Percentiles rank a stretch among this genome's conserved stretches.
phyloP scores from a whole-genome alignment of 92 coral and sea anemone species.

The Palythoa grandis region DNA sequence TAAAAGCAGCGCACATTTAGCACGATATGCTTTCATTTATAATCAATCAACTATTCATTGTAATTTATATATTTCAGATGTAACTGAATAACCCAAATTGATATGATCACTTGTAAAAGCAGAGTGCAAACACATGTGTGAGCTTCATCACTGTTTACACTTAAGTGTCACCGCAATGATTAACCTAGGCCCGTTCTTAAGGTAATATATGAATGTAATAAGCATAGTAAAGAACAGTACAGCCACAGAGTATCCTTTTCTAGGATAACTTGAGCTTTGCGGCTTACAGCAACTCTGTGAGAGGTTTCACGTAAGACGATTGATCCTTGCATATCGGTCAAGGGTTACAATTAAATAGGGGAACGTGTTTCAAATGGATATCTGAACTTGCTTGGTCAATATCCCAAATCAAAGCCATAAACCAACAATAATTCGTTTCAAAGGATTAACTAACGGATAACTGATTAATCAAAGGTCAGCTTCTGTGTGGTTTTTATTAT shows the following conservation, averaged over 20 bases:
- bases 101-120: slow-evolving; percentile 15
- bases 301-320: background rate
- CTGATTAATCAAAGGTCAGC: slow-evolving; percentile 1
- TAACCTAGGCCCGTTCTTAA: slow-evolving; percentile 11
- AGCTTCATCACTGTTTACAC: background rate
- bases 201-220: slow-evolving; percentile 7
- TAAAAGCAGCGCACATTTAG: slow-evolving; percentile 5
- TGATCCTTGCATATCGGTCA: slow-evolving; percentile 1
- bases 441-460: slow-evolving; percentile 33
- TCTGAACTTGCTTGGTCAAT: slow-evolving; percentile 23
- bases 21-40: background rate
- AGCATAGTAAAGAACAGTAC: slow-evolving; percentile 7
- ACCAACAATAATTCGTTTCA: slow-evolving; percentile 10
- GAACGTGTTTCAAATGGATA: background rate
- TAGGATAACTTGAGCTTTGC: background rate
- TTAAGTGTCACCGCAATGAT: slow-evolving; percentile 9
- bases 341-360: background rate
- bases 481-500: slow-evolving; percentile 11
- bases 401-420: background rate
- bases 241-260: background rate
- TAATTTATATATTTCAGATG: slow-evolving; percentile 3
- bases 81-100: slow-evolving; percentile 19
- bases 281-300: background rate
- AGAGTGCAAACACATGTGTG: slow-evolving; percentile 3
- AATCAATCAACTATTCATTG: slow-evolving; percentile 24